Conservation (phyloP, 1,140 invertebrate genomes). For the Holotrichia oblita region DNA sequence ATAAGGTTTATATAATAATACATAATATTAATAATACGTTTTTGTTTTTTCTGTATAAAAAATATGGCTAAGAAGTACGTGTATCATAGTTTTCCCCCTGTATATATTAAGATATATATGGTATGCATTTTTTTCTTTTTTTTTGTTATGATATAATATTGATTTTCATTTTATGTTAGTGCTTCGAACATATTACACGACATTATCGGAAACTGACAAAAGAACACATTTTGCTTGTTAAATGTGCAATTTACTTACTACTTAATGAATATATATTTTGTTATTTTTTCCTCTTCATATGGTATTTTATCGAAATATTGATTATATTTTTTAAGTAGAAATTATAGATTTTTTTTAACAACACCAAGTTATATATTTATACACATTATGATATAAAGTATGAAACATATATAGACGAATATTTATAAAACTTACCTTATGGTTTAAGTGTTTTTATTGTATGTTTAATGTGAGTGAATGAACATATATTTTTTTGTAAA, state of each 20-base stretch:
- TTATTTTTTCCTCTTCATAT: not conserved
- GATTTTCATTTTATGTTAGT: not conserved
- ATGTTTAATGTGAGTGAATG: slow-evolving; percentile 13
- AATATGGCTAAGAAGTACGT: not conserved
- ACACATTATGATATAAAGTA: slow-evolving; percentile 2
- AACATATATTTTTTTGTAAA: slow-evolving; percentile 22
- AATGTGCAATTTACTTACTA: slow-evolving; percentile 19
- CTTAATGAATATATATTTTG: not conserved
- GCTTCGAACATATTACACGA: slow-evolving; percentile 12
- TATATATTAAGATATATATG: not conserved
- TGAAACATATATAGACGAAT: slow-evolving; percentile 12
- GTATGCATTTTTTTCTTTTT: not conserved
- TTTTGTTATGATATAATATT: not conserved
- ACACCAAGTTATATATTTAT: not conserved
- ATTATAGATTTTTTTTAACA: slow-evolving; percentile 11
- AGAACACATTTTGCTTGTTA: slow-evolving; percentile 12
- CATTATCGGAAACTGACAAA: not conserved
- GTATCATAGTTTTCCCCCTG: slow-evolving; percentile 7
- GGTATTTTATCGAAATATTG: slow-evolving; percentile 18
- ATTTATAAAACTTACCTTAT: slow-evolving; percentile 21
- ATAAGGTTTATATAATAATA: slow-evolving; percentile 8
- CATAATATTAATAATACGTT: not conserved
- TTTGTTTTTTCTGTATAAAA: slow-evolving; percentile 6
- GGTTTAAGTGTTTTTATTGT: slow-evolving; percentile 8
- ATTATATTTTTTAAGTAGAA: slow-evolving; percentile 18